These are phyloP conservation scores for Liodrosophila aerea DNA, from an alignment of 2,888 invertebrate species.

Conservation along the genomic window DNA sequence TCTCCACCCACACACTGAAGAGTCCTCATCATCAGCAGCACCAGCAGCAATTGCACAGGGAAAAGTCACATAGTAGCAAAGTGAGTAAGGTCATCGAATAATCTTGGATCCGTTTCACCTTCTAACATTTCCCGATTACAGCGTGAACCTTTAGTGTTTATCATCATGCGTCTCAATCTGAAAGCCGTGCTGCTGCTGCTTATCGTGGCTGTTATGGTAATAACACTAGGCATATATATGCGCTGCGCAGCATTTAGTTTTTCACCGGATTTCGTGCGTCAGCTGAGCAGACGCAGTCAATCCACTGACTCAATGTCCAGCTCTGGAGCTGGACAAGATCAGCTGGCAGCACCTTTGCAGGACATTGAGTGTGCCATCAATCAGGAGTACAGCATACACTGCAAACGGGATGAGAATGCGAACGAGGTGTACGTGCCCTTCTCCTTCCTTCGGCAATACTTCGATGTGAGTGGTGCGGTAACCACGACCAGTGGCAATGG, in stretches of 20 bases:
- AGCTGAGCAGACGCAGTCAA: slow-evolving; percentile 68
- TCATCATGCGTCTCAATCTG: slow-evolving; percentile 90
- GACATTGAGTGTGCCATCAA: slow-evolving; percentile 95
- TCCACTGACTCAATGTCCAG: slow-evolving; percentile 23
- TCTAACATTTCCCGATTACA: slow-evolving; percentile 40
- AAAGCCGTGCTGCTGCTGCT: slow-evolving; percentile 88
- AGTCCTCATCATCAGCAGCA: slow-evolving; percentile 5
- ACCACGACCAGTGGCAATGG: slow-evolving; percentile 49
- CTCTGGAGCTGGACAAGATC: slow-evolving; percentile 30
- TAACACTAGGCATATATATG: slow-evolving; percentile 89
- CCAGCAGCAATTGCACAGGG: slow-evolving; percentile 22
- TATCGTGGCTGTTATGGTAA: slow-evolving; percentile 86
- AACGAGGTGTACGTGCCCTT: slow-evolving; percentile 94
- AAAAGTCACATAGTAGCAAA: slow-evolving; percentile 46
- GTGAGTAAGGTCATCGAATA: slow-evolving; percentile 14
- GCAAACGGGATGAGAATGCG: slow-evolving; percentile 88
- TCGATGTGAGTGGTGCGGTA: slow-evolving; percentile 95
- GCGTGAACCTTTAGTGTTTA: slow-evolving; percentile 83
- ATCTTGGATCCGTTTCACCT: not conserved
- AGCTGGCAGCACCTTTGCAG: slow-evolving; percentile 71
- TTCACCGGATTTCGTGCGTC: slow-evolving; percentile 77
- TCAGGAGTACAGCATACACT: slow-evolving; percentile 91
- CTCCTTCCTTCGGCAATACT: slow-evolving; percentile 95
- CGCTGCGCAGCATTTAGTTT: slow-evolving; percentile 86
- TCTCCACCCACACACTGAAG: slow-evolving; percentile 24